These are phyloP conservation scores for Brachionus manjavacas DNA, from an alignment of 1,140 invertebrate genomes.

Conservation along the genomic window DNA sequence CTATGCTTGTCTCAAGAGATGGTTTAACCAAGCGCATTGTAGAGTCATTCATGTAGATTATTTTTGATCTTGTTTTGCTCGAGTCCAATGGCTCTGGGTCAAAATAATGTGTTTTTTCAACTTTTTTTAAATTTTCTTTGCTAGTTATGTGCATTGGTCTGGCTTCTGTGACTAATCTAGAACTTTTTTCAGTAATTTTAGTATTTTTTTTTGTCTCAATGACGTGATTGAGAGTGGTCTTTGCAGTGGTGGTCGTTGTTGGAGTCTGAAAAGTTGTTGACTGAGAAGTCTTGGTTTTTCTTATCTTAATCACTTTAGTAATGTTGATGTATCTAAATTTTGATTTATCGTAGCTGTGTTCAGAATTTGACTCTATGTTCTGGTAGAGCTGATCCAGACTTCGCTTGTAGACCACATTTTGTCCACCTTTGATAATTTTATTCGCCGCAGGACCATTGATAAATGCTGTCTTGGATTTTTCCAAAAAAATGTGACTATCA, in stretches of 20 bases:
- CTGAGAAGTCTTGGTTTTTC: background rate
- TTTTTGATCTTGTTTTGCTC: conserved; percentile 3
- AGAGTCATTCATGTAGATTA: conserved; percentile 24
- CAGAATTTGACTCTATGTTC: background rate
- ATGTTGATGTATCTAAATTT: background rate
- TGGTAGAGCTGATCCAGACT: background rate
- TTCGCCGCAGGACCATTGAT: background rate
- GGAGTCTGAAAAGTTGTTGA: conserved; percentile 67
- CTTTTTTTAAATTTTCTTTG: background rate
- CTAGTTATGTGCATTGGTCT: background rate
- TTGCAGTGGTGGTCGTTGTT: conserved; percentile 53
- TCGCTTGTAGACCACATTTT: background rate
- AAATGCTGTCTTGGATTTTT: conserved; percentile 42
- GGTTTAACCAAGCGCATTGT: conserved; percentile 48
- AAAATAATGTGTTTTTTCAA: conserved; percentile 1
- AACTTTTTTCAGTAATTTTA: no score
- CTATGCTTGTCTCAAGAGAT: conserved; percentile 84
- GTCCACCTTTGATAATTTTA: conserved; percentile 7
- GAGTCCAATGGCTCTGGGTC: conserved; percentile 24
- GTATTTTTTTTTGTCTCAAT: no score
- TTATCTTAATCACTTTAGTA: conserved; percentile 12
- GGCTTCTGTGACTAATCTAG: background rate
- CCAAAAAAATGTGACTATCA: conserved; percentile 62
- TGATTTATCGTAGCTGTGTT: background rate
- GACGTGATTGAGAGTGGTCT: background rate